Base-by-base conservation (phyloP, 1,140 invertebrate species). In the Achatina immaculata region DNA sequence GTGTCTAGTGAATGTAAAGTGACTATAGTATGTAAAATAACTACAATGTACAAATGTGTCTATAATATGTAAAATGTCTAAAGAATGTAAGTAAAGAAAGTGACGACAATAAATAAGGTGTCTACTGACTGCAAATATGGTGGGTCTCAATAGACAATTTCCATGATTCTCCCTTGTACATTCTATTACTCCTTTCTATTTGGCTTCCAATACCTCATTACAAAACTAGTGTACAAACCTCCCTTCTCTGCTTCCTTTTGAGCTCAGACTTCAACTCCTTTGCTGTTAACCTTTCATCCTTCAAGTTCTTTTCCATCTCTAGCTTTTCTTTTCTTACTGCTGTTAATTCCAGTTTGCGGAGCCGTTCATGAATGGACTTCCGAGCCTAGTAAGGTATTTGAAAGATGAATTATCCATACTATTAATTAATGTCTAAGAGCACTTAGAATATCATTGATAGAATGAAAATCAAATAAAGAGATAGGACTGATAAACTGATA, bases 301-400 rank as follows among this genome's bases (percentile, higher is more conserved):
- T 84, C 65, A 2, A 6, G 14, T 48, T 34, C 19, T 43, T 21
- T 73, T 73, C 71, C 3, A 0, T 1, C 85, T 84, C 31, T 77
- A 62, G 16, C 87, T 85, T 69, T 85, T 83, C 71, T 48, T 31
- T 73, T 36, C 14, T 14, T 1, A 1, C 2, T 51, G 40, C 71
- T 45, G 3, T 43, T 78, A 84, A 87, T 76, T 88, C 86, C 28
- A 90, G 81, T 1, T 78, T 82, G 31, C 88, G 85, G 51, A 89
- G 79, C 21, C 83, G 79, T n/a, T 83, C 81, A 66, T 83, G 85
- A 7, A 90, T 84, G 42, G 85, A 83, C 58, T 86, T 69, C 77
- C 88, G 89, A 55, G 88, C 55, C 80, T 83, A 36, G 36, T 7
- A 21, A 36, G 36, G 36, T 65, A 65, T 11, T 48, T 19, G 19